phyloP scores from a whole-genome alignment of 2,113 vertebrate species.

The Hemicordylus capensis region DNA sequence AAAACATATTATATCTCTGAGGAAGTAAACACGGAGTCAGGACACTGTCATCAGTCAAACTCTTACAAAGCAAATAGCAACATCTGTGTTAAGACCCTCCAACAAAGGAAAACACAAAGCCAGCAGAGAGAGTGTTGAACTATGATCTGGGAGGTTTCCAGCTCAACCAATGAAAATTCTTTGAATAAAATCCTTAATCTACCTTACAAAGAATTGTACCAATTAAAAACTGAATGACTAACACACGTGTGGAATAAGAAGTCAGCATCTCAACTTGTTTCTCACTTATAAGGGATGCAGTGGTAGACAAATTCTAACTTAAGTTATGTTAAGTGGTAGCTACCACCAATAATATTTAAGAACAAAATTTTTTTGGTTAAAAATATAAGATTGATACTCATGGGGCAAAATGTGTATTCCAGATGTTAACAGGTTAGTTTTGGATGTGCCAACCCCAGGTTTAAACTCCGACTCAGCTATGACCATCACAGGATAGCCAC shows the following conservation, averaged over 20 bases:
- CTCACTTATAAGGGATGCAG: not conserved
- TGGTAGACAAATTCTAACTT: not conserved
- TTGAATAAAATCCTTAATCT: not conserved
- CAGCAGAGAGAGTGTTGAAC: not conserved
- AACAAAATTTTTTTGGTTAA: not conserved
- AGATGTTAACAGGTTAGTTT: not conserved
- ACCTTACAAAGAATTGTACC: not conserved
- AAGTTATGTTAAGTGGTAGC: not conserved
- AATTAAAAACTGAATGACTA: not conserved
- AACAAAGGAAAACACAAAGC: not conserved
- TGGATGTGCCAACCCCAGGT: not conserved
- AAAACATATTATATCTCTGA: constrained; percentile 12
- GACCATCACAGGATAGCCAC: not conserved
- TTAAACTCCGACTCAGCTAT: not conserved
- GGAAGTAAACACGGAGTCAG: not conserved
- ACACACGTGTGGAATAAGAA: not conserved
- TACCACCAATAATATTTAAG: not conserved
- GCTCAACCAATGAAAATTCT: not conserved
- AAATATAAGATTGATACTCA: not conserved
- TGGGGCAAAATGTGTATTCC: not conserved
- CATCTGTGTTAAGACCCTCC: not conserved
- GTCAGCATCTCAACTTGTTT: not conserved
- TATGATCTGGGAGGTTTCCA: not conserved
- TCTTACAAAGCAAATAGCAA: not conserved
- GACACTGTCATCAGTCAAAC: not conserved